Conservation (phyloP, 1,140 invertebrate species). For the Hylaeus volcanicus region DNA sequence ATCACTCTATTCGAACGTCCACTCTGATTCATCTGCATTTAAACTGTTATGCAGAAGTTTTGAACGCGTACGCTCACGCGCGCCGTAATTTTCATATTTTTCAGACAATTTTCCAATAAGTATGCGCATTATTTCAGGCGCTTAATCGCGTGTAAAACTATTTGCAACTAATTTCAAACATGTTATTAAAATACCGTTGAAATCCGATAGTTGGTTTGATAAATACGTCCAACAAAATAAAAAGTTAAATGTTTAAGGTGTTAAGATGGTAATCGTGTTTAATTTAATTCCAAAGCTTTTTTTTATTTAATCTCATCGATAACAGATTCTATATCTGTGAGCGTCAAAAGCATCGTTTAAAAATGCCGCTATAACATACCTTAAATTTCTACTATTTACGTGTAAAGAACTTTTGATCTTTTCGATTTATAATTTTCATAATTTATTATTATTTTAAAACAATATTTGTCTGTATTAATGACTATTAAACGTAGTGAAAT, state of each 20-base stretch:
- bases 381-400: no score
- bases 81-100: slow-evolving; percentile 26
- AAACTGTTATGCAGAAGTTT: slow-evolving; percentile 56
- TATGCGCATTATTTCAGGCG: not conserved
- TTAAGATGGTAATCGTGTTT: no score
- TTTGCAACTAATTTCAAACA: not conserved
- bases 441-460: not conserved
- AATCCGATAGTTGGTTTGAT: not conserved
- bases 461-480: no score
- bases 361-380: no score
- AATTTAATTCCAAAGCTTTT: no score
- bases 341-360: no score
- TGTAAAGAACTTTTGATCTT: no score
- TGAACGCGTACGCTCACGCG: slow-evolving; percentile 21
- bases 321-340: no score
- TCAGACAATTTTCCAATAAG: slow-evolving; percentile 3
- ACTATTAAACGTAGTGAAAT: no score
- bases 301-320: no score
- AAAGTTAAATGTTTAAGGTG: not conserved
- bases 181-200: not conserved
- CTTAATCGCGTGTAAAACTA: slow-evolving; percentile 9
- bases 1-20: slow-evolving; percentile 64
- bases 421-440: not conserved
- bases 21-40: slow-evolving; percentile 60
- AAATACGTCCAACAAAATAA: not conserved